A percentile compares a stretch with the other conserved stretches of the same genome.
Conservation (phyloP, 2,797 vertebrate species). For the Eidolon dupreanum region DNA sequence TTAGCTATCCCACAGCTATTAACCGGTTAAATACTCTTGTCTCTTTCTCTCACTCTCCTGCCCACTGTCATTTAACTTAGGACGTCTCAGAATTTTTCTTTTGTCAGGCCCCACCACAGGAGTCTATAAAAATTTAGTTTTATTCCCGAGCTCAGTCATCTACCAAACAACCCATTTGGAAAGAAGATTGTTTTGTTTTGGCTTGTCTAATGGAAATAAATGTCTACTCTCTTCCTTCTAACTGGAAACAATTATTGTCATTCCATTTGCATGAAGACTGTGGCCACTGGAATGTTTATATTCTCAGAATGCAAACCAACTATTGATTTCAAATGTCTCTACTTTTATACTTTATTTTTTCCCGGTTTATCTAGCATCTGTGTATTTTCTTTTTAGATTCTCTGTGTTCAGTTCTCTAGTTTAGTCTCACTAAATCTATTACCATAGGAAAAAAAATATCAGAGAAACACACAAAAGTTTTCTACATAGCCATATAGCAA, state of each 20-base stretch:
- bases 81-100: background rate
- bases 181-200: background rate
- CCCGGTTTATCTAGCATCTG: background rate
- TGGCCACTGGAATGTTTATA: background rate
- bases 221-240: background rate
- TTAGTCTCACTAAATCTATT: background rate
- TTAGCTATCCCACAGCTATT: background rate
- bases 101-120: background rate
- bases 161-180: slow-evolving; percentile 8
- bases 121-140: background rate
- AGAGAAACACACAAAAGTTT: background rate
- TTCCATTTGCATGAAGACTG: background rate
- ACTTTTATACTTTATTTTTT: background rate
- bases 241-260: background rate
- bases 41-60: background rate
- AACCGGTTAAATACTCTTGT: background rate
- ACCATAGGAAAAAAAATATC: background rate
- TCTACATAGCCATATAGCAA: background rate
- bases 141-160: slow-evolving; percentile 4
- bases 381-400: background rate
- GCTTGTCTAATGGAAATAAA: slow-evolving; percentile 30
- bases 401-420: background rate
- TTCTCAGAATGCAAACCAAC: slow-evolving; percentile 21
- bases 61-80: background rate
- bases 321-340: background rate